These are phyloP conservation scores for Carposina sasakii DNA, from an alignment of 1,140 invertebrate species.

Conservation along the genomic window DNA sequence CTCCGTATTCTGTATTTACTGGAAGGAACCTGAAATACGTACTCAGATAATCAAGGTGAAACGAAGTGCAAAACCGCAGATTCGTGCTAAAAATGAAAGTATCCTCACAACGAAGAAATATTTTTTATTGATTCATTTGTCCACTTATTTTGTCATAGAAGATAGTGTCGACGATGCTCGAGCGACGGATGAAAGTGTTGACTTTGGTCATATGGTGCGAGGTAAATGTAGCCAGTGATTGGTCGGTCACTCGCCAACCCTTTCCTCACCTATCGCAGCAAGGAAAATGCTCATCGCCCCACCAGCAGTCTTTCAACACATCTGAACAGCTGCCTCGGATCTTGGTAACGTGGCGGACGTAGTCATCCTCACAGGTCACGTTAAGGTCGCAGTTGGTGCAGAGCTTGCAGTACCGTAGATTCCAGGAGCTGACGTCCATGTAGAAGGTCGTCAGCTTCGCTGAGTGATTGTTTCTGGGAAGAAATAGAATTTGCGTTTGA, in stretches of 20 bases:
- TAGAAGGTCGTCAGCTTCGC: conserved; percentile 28
- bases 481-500: too few relatives aligned
- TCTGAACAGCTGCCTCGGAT: conserved; percentile 38
- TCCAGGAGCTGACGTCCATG: conserved; percentile 45
- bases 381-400: conserved; percentile 38
- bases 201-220: too few relatives aligned
- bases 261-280: conserved; percentile 49
- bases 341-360: conserved; percentile 16
- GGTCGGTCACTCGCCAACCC: too few relatives aligned
- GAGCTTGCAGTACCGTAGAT: conserved; percentile 38
- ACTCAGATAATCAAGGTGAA: too few relatives aligned
- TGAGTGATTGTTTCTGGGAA: conserved; percentile 35
- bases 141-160: too few relatives aligned
- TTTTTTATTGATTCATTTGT: too few relatives aligned
- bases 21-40: conserved; percentile 40
- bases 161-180: too few relatives aligned
- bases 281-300: conserved; percentile 33
- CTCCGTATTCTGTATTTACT: conserved; percentile 43
- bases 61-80: too few relatives aligned
- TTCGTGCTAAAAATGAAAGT: too few relatives aligned
- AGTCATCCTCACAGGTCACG: conserved; percentile 36
- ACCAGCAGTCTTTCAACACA: conserved; percentile 48
- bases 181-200: too few relatives aligned
- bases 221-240: too few relatives aligned
- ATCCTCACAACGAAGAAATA: too few relatives aligned